A percentile compares a stretch with the other conserved stretches of the same genome.
Conservation (phyloP, 2,797 vertebrate genomes). For the Cryptoprocta ferox region DNA sequence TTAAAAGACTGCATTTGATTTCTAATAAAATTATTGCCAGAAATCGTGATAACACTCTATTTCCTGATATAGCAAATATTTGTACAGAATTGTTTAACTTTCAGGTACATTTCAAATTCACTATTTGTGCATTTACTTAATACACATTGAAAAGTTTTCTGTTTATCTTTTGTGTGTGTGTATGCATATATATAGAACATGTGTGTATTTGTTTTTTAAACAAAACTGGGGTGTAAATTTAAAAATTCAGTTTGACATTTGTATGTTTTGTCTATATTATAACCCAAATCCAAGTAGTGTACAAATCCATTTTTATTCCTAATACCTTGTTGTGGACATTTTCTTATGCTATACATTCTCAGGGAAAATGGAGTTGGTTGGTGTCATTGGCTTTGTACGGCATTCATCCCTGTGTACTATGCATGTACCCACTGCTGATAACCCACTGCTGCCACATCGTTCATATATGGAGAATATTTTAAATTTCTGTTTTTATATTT, state of each 20-base stretch:
- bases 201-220: neutral
- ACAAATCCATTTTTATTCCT: neutral
- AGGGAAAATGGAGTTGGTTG: neutral
- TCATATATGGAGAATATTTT: neutral
- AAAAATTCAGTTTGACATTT: neutral
- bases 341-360: neutral
- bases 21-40: neutral
- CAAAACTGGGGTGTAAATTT: neutral
- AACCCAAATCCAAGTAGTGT: neutral
- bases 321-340: neutral
- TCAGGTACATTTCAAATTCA: conserved; percentile 25
- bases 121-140: neutral
- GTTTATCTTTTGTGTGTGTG: neutral
- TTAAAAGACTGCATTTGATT: neutral
- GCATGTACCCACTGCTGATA: neutral
- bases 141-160: neutral
- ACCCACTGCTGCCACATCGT: neutral
- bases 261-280: conserved; percentile 3
- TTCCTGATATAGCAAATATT: neutral
- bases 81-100: neutral
- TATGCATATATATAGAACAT: neutral
- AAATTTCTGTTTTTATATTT: neutral
- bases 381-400: neutral
- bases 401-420: neutral
- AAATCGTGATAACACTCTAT: neutral